Evolutionary conservation across 2,797 vertebrate genomes (phyloP).

Genomic region (Labroides dimidiatus): DNA sequence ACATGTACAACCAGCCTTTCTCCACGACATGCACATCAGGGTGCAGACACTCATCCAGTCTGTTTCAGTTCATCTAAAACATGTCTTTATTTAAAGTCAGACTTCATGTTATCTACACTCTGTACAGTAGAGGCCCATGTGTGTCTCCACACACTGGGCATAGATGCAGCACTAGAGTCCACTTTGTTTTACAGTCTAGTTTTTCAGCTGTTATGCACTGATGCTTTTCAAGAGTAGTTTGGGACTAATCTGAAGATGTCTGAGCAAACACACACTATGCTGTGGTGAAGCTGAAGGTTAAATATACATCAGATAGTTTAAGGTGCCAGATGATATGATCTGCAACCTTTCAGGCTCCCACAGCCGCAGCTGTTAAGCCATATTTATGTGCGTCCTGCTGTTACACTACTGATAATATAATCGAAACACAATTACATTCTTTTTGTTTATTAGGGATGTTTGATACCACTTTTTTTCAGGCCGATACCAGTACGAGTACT

Average conservation of each 20-base stretch:
- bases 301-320: slow-evolving; percentile 11
- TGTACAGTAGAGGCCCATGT: slow-evolving; percentile 52
- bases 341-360: slow-evolving; percentile 2
- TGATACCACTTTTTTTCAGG: too few species aligned
- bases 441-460: too few species aligned
- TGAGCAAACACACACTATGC: not conserved
- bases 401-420: slow-evolving; percentile 14
- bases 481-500: too few species aligned
- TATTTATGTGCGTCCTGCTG: slow-evolving; percentile 11
- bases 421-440: not conserved
- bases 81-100: slow-evolving; percentile 83
- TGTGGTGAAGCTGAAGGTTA: slow-evolving; percentile 14
- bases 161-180: slow-evolving; percentile 37
- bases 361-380: not conserved
- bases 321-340: slow-evolving; percentile 3
- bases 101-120: slow-evolving; percentile 69
- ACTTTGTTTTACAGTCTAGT: slow-evolving; percentile 60
- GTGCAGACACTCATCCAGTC: slow-evolving; percentile 12
- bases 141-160: slow-evolving; percentile 30
- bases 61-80: slow-evolving; percentile 69
- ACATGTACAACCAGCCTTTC: not conserved
- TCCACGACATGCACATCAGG: slow-evolving; percentile 3
- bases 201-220: slow-evolving; percentile 52
- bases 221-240: not conserved
- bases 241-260: slow-evolving; percentile 9